Percentiles rank a stretch among this genome's conserved stretches.
Conservation (phyloP, 1,140 invertebrate species). For the Brachionus rotundiformis region DNA sequence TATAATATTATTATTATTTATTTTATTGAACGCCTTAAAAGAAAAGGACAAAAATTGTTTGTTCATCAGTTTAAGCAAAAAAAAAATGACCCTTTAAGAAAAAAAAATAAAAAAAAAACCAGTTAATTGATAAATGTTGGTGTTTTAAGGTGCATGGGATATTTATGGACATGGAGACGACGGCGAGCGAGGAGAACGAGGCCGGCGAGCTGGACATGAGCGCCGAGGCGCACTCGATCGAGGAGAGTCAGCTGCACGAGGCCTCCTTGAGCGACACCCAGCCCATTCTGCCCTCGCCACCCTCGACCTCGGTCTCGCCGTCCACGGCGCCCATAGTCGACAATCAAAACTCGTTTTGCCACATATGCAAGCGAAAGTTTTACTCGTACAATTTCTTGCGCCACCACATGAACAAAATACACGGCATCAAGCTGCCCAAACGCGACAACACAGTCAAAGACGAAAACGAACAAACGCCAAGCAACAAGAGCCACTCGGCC, state of each 20-base stretch:
- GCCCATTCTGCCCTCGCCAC: constrained; percentile 1
- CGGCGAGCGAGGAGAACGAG: constrained; percentile 13
- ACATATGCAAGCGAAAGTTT: constrained; percentile 45
- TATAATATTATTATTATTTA: too few relatives aligned
- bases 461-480: not conserved
- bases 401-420: constrained; percentile 48
- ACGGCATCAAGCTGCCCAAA: constrained; percentile 11
- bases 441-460: not conserved
- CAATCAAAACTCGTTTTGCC: constrained; percentile 41
- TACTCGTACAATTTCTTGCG: constrained; percentile 46
- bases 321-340: not conserved
- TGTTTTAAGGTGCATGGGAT: constrained; percentile 30
- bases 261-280: not conserved
- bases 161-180: constrained; percentile 16
- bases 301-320: not conserved
- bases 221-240: too few relatives aligned
- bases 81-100: too few relatives aligned
- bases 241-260: too few relatives aligned
- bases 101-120: not conserved
- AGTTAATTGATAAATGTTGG: not conserved
- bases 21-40: too few relatives aligned
- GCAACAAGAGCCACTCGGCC: not conserved
- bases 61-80: too few relatives aligned
- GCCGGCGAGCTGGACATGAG: constrained; percentile 10
- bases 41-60: too few relatives aligned